Percentiles rank a stretch among this genome's conserved stretches.
Evolutionary conservation across 1,140 invertebrate genomes (phyloP).

Genomic region (Saccostrea glomerata): DNA sequence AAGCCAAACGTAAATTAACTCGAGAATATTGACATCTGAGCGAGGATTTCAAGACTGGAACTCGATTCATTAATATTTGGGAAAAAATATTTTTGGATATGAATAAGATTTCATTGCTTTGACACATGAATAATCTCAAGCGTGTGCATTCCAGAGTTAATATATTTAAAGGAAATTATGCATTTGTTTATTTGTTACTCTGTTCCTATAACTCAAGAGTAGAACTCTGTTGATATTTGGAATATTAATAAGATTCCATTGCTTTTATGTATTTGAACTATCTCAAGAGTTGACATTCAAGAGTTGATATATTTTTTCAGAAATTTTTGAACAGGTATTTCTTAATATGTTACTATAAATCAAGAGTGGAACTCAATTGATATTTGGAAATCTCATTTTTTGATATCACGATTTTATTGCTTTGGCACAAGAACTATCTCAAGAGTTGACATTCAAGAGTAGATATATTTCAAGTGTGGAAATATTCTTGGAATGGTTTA

Average conservation of each 20-base stretch:
- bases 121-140: neutral
- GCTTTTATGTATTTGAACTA: neutral
- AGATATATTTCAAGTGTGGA: conserved; percentile 6
- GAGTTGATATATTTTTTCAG: neutral
- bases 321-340: no score
- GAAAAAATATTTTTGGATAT: neutral
- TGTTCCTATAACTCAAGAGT: neutral
- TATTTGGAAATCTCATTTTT: neutral
- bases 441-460: neutral
- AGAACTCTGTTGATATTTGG: neutral
- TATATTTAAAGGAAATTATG: neutral
- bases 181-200: no score
- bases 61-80: neutral
- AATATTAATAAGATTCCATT: neutral
- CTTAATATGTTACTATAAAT: no score
- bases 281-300: neutral
- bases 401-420: no score
- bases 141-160: neutral
- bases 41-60: neutral
- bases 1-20: neutral
- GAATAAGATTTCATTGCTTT: neutral
- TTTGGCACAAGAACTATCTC: no score
- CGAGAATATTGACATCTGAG: neutral
- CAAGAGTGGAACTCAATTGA: neutral
- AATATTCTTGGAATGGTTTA: neutral